Base-by-base conservation (phyloP, 2,888 invertebrate genomes). In the Cerastis rubricosa region DNA sequence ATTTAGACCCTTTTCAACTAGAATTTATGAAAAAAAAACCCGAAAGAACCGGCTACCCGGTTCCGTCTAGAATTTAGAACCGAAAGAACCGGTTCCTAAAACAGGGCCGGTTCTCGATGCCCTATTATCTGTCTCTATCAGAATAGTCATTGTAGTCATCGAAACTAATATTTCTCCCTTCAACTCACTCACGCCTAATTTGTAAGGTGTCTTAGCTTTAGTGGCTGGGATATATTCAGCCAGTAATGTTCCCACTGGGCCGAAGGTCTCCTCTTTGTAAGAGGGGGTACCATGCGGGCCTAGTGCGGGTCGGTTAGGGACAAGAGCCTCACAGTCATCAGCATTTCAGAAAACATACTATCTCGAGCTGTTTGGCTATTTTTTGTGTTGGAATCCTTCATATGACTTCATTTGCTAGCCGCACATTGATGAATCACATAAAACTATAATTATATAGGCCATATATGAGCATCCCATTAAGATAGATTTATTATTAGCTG, bases 401-500 rank as follows among this genome's bases (percentile, higher is more conserved):
- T 35, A 49, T 35, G n/a, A 4, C 29, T 49, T 57, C 19, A 45
- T 71, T 57, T 54, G 35, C n/a, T 43, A 35, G 29, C 35, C 65
- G 17, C n/a, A n/a, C n/a, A 14, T 63, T 17, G 35, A 47, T 43
- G n/a, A 9, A 43, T 64, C 43, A 43, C n/a, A 64, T 43, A n/a
- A 43, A 43, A 17, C 17, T 43, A 43, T 64, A 0, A 45, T n/a
- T 64, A 43, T 17, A 47, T 22, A 40, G 19, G 25, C 85, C 43
- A 76, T 85, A 89, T 89, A 90, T 86, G 84, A 88, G 85, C 86
- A 88, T 90, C 88, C 90, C 85, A 92, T 92, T 91, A 90, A 87
- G 89, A 85, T 85, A 81, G 85, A 88, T 90, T 88, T 87, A 87
- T 89, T 89, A 88, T 90, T 89, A 86, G 86, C 84, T 78, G 78